These are phyloP conservation scores for Phrixothrix hirtus DNA, from an alignment of 2,888 invertebrate species.

Conservation along the genomic window DNA sequence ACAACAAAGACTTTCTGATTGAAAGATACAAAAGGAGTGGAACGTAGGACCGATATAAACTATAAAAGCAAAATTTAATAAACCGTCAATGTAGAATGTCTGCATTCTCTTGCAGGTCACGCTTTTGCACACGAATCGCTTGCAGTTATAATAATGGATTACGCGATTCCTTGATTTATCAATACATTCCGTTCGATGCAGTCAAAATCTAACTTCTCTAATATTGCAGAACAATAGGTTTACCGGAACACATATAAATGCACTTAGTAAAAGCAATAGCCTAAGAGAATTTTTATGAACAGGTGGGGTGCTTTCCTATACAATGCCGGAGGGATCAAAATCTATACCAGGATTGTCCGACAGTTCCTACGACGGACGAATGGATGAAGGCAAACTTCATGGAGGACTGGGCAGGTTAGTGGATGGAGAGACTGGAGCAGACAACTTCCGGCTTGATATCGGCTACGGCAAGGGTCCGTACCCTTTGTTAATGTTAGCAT, in stretches of 20 bases:
- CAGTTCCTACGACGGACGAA: constrained; percentile 68
- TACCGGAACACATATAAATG: constrained; percentile 38
- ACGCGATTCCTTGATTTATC: constrained; percentile 38
- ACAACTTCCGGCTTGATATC: constrained; percentile 65
- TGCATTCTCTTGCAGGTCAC: constrained; percentile 41
- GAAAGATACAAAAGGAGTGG: constrained; percentile 32
- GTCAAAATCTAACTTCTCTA: constrained; percentile 25
- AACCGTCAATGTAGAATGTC: constrained; percentile 39
- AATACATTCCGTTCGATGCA: constrained; percentile 33
- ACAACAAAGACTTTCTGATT: constrained; percentile 33
- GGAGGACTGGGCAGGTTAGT: constrained; percentile 72
- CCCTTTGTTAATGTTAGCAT: constrained; percentile 25
- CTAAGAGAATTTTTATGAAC: constrained; percentile 42
- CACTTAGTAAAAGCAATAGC: constrained; percentile 35
- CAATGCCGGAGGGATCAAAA: constrained; percentile 60
- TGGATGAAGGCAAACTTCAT: constrained; percentile 54
- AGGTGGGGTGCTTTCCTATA: constrained; percentile 64
- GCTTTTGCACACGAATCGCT: constrained; percentile 36
- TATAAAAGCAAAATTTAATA: constrained; percentile 44
- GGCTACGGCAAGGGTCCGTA: constrained; percentile 63
- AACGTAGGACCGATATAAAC: constrained; percentile 31
- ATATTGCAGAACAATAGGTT: constrained; percentile 26
- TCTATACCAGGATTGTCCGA: constrained; percentile 61
- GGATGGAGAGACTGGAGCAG: constrained; percentile 67
- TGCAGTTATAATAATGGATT: constrained; percentile 42